Base-by-base conservation (phyloP, 1,140 invertebrate species). In the Spodoptera frugiperda region DNA sequence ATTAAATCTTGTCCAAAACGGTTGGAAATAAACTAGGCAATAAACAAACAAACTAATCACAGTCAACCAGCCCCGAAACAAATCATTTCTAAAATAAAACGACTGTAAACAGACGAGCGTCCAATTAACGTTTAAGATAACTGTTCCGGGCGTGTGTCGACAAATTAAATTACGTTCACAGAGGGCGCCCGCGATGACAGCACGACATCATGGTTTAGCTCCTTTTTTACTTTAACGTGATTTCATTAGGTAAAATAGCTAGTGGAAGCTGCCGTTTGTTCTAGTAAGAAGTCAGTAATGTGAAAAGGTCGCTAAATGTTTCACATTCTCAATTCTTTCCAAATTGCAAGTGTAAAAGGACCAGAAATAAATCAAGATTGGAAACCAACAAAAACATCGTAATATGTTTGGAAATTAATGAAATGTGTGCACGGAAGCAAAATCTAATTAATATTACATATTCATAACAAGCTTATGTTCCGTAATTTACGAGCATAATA, bases 121-220 rank as follows among this genome's bases (percentile, higher is more conserved):
- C 51, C 57, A 71, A 53, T 71, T 71, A 71, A 71, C 68, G 68
- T 44, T 53, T 21, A 55, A 55, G n/a, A 33, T 55, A 57, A 71
- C 30, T 55, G 25, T 55, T 54, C 15, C 15, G 51, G 25, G 68
- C 68, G 17, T 19, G 49, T 55, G 68, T 71, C 68, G 51, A 71
- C 68, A 55, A 55, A 55, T 71, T 71, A 19, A 14, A 55, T 70
- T 53, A 54, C 30, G 46, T 49, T n/a, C 21, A 67, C 63, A 25
- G 54, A 30, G 25, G 68, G 33, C 33, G 33, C 44, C 14, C 51
- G 8, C 46, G 51, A 55, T 71, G 68, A 71, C 53, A 44, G 46
- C 2, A 53, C n/a, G 48, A 46, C 48, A 68, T 15, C 12, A 15
- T 51, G n/a, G 17, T 49, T 65, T 51, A 33, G 21, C 14, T 51